Percentiles rank a stretch among this genome's conserved stretches.
These are phyloP conservation scores for Xenopus borealis DNA, from an alignment of 2,113 vertebrate species.

Conservation along the genomic window DNA sequence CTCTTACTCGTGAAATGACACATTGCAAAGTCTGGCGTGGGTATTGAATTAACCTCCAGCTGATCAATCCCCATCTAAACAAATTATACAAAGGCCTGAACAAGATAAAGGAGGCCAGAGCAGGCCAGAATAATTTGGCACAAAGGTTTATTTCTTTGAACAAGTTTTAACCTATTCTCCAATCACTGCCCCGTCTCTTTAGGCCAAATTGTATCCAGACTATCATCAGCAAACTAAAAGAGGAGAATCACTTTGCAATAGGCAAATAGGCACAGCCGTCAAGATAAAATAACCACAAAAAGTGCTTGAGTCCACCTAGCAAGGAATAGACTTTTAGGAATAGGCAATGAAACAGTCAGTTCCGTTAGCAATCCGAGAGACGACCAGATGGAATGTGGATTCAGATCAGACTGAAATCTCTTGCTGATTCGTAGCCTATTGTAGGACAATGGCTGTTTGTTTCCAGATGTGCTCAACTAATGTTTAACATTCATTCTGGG, in stretches of 20 bases:
- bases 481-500: slow-evolving; percentile 22
- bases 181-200: slow-evolving; percentile 40
- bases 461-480: slow-evolving; percentile 10
- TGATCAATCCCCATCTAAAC: slow-evolving; percentile 67
- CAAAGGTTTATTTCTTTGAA: slow-evolving; percentile 59
- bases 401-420: slow-evolving; percentile 19
- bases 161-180: slow-evolving; percentile 57
- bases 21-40: slow-evolving; percentile 64
- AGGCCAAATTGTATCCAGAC: slow-evolving; percentile 48
- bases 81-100: slow-evolving; percentile 65
- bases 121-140: slow-evolving; percentile 52
- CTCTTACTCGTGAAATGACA: slow-evolving; percentile 62
- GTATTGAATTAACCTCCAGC: slow-evolving; percentile 72
- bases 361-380: slow-evolving; percentile 19
- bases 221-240: slow-evolving; percentile 36
- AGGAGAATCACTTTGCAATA: slow-evolving; percentile 33
- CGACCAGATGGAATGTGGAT: slow-evolving; percentile 36
- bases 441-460: background rate
- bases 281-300: slow-evolving; percentile 14
- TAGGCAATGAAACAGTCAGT: slow-evolving; percentile 20
- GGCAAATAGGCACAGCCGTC: slow-evolving; percentile 40
- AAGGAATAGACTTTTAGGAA: slow-evolving; percentile 9
- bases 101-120: slow-evolving; percentile 60
- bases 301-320: background rate
- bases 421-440: background rate